Conservation (phyloP, 2,113 vertebrate species). For the Condylura cristata region DNA sequence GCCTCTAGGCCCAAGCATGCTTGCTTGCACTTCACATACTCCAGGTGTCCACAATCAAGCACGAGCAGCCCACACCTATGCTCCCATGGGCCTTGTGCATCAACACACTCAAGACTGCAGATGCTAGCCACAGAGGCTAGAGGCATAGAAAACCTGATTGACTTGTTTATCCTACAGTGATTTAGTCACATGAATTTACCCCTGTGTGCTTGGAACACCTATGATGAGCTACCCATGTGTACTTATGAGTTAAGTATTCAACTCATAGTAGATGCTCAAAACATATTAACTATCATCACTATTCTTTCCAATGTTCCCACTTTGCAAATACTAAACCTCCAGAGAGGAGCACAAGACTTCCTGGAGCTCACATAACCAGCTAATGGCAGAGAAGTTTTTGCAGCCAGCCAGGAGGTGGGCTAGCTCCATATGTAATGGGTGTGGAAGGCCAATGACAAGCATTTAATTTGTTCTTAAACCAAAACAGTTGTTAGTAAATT, state of each 20-base stretch:
- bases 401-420: not conserved
- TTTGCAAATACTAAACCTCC: conserved; percentile 3
- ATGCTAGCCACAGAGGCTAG: too few species aligned
- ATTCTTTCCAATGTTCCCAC: not conserved
- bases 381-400: not conserved
- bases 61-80: too few species aligned
- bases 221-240: not conserved
- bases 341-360: not conserved
- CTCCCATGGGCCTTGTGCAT: too few species aligned
- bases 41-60: too few species aligned
- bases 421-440: not conserved
- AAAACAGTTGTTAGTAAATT: conserved; percentile 82
- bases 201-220: not conserved
- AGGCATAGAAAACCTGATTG: too few species aligned
- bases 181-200: not conserved
- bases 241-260: not conserved
- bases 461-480: conserved; percentile 77
- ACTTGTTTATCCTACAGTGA: too few species aligned
- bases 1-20: too few species aligned
- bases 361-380: not conserved
- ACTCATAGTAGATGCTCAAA: not conserved
- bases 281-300: not conserved
- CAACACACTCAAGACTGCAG: too few species aligned
- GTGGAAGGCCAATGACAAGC: conserved; percentile 53
- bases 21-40: too few species aligned